Evolutionary conservation across 2,113 vertebrate species (phyloP).

Genomic region (Phylloscopus trochiloides): DNA sequence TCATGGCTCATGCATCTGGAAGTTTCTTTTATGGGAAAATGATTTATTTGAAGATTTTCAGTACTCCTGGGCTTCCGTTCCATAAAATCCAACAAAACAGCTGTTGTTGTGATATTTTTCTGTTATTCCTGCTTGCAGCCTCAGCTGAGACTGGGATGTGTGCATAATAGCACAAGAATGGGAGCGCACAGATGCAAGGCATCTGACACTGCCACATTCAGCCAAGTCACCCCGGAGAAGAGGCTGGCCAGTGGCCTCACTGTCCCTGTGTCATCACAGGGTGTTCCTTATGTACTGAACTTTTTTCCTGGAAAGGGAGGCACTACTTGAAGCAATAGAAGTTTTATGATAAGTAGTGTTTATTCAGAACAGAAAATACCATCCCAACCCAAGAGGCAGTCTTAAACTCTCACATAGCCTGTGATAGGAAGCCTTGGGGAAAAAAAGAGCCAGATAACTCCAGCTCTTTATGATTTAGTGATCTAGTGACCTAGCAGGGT

Average conservation of each 20-base stretch:
- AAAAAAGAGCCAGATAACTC: not conserved
- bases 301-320: not conserved
- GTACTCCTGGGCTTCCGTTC: not conserved
- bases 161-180: not conserved
- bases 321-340: not conserved
- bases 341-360: not conserved
- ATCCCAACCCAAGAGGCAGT: not conserved
- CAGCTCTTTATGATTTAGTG: not conserved
- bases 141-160: not conserved
- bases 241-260: not conserved
- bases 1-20: not conserved
- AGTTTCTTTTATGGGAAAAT: not conserved
- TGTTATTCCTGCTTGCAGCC: not conserved
- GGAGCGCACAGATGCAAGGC: not conserved
- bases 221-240: not conserved
- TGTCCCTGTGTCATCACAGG: not conserved
- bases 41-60: slow-evolving; percentile 4
- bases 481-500: not conserved
- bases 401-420: not conserved
- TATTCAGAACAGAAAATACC: not conserved
- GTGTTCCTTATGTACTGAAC: not conserved
- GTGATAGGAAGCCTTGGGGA: not conserved
- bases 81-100: not conserved
- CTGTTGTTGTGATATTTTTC: not conserved
- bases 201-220: not conserved